Evolutionary conservation across 2,113 vertebrate genomes (phyloP).

Genomic region (Sapajus apella): DNA sequence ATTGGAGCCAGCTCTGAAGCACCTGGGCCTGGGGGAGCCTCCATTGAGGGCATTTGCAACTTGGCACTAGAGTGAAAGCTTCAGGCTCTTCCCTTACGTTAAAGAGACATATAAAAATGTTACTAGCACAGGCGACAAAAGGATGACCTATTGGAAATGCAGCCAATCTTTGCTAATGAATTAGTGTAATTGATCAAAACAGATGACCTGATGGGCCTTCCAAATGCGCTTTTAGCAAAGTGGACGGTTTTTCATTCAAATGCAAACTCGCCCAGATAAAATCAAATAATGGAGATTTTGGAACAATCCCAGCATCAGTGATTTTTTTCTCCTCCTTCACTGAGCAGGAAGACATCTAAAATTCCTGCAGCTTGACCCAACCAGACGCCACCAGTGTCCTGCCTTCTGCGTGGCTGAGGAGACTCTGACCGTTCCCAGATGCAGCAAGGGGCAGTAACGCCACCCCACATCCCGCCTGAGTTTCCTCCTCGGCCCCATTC

Average conservation of each 20-base stretch:
- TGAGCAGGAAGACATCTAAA: constrained; percentile 45
- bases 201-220: constrained; percentile 69
- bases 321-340: neutral
- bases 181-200: constrained; percentile 77
- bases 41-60: constrained; percentile 26
- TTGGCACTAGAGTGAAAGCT: constrained; percentile 22
- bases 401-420: neutral
- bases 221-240: constrained; percentile 78
- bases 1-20: constrained; percentile 41
- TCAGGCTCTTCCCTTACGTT: constrained; percentile 53
- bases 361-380: constrained; percentile 4
- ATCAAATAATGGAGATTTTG: constrained; percentile 78
- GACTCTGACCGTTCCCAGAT: neutral
- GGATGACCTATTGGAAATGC: constrained; percentile 62
- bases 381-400: neutral
- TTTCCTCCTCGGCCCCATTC: neutral
- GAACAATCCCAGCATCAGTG: constrained; percentile 69
- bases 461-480: neutral
- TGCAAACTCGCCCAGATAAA: constrained; percentile 68
- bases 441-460: neutral
- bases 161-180: constrained; percentile 74
- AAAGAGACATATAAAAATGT: constrained; percentile 62
- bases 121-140: constrained; percentile 41
- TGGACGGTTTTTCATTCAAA: constrained; percentile 76
- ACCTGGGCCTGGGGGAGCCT: neutral